These are phyloP conservation scores for Chromis chromis DNA, from an alignment of 2,797 vertebrate genomes.

Conservation along the genomic window DNA sequence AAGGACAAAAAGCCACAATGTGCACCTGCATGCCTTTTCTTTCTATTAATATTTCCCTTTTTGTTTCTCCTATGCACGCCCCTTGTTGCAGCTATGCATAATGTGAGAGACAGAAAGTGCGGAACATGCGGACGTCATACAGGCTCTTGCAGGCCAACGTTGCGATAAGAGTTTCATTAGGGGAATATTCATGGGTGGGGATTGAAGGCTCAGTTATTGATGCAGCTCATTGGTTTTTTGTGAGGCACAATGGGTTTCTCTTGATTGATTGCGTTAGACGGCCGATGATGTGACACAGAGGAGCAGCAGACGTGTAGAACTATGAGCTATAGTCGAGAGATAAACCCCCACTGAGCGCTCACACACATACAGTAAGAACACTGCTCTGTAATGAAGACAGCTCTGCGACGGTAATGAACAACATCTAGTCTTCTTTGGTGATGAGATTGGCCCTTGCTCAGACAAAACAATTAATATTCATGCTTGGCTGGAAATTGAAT, in stretches of 20 bases:
- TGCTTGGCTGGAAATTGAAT: conserved; percentile 62
- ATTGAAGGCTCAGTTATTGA: conserved; percentile 73
- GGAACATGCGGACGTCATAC: conserved; percentile 16
- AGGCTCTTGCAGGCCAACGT: conserved; percentile 41
- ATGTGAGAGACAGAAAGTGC: conserved; percentile 30
- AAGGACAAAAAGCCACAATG: conserved; percentile 51
- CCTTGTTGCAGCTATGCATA: conserved; percentile 20
- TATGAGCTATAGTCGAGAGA: conserved; percentile 57
- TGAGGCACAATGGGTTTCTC: conserved; percentile 72
- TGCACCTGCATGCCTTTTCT: conserved; percentile 8
- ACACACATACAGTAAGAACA: conserved; percentile 35
- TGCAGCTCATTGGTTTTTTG: conserved; percentile 75
- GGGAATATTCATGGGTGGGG: conserved; percentile 72
- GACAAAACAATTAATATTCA: conserved; percentile 77
- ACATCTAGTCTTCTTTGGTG: conserved; percentile 56
- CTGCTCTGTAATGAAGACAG: conserved; percentile 71
- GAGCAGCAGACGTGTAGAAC: conserved; percentile 71
- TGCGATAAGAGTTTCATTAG: conserved; percentile 72
- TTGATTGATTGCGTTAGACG: conserved; percentile 74
- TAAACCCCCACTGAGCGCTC: conserved; percentile 42
- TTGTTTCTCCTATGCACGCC: not conserved
- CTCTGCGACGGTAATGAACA: conserved; percentile 70
- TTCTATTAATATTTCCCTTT: conserved; percentile 1
- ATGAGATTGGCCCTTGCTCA: conserved; percentile 57
- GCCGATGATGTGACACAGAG: conserved; percentile 73